A percentile compares a stretch with the other conserved stretches of the same genome.
Evolutionary conservation across 2,888 invertebrate genomes (phyloP).

Genomic region (Caenorhabditis wallacei): DNA sequence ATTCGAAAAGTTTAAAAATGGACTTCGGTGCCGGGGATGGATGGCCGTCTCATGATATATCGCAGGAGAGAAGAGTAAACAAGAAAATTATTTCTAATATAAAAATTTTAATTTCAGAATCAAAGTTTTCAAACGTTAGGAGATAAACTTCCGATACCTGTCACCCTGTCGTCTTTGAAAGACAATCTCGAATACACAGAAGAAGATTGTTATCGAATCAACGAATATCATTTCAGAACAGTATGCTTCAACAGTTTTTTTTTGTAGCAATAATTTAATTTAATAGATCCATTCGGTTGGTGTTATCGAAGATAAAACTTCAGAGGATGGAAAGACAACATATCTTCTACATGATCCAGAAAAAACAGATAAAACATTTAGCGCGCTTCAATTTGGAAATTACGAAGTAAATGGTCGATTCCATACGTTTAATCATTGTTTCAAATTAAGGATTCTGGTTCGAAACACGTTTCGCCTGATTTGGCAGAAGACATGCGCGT

Average conservation of each 20-base stretch:
- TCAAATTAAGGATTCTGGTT: slow-evolving; percentile 30
- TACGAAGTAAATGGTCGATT: slow-evolving; percentile 11
- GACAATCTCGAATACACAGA: slow-evolving; percentile 12
- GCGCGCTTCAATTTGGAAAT: slow-evolving; percentile 23
- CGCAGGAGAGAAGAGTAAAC: slow-evolving; percentile 17
- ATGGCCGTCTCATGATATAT: slow-evolving; percentile 29
- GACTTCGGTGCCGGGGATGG: slow-evolving; percentile 42
- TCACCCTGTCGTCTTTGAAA: slow-evolving; percentile 25
- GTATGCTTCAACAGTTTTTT: slow-evolving; percentile 9
- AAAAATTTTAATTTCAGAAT: neutral
- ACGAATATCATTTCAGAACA: slow-evolving; percentile 44
- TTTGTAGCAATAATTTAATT: neutral
- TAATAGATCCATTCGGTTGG: slow-evolving; percentile 42
- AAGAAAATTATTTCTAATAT: neutral
- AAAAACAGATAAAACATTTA: slow-evolving; percentile 22
- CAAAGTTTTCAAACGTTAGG: slow-evolving; percentile 39
- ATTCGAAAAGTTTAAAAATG: slow-evolving; percentile 21
- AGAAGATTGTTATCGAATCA: slow-evolving; percentile 26
- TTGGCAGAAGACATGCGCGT: slow-evolving; percentile 27
- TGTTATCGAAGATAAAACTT: slow-evolving; percentile 20
- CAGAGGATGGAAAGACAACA: slow-evolving; percentile 33
- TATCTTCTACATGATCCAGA: slow-evolving; percentile 49
- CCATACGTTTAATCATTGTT: too few species aligned
- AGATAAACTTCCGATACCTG: slow-evolving; percentile 43
- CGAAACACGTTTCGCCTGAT: slow-evolving; percentile 16